Percentiles rank a stretch among this genome's conserved stretches.
Conservation (phyloP, 2,113 vertebrate species). For the Sterna hirundo region DNA sequence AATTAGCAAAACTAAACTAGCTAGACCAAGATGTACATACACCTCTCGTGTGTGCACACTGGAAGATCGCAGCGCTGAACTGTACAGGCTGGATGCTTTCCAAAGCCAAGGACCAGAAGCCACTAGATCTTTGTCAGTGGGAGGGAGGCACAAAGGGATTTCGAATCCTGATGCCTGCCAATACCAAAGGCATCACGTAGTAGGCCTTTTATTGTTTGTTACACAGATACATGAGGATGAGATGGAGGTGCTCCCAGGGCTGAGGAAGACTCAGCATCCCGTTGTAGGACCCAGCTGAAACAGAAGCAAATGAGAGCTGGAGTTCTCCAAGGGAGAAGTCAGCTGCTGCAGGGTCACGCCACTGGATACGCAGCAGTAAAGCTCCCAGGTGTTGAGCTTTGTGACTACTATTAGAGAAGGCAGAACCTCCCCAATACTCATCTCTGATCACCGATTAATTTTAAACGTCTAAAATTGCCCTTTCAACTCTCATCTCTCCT, state of each 20-base stretch:
- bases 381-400: not conserved
- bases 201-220: not conserved
- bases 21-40: no score
- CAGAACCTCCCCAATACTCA: not conserved
- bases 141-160: not conserved
- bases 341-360: not conserved
- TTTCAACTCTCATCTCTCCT: not conserved
- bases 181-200: fast-evolving
- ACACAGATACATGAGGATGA: not conserved
- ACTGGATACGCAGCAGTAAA: fast-evolving
- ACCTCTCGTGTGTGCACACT: fast-evolving
- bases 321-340: not conserved
- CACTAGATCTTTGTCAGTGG: not conserved
- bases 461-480: not conserved
- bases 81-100: not conserved
- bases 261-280: not conserved
- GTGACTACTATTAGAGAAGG: not conserved
- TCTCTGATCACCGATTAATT: not conserved
- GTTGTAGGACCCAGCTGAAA: not conserved
- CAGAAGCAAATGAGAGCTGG: fast-evolving
- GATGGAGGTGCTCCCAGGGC: not conserved
- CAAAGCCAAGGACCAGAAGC: not conserved
- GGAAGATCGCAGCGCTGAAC: no score
- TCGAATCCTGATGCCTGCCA: not conserved
- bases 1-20: not conserved